Base-by-base conservation (phyloP, 2,113 vertebrate species). In the Lagenorhynchus albirostris region DNA sequence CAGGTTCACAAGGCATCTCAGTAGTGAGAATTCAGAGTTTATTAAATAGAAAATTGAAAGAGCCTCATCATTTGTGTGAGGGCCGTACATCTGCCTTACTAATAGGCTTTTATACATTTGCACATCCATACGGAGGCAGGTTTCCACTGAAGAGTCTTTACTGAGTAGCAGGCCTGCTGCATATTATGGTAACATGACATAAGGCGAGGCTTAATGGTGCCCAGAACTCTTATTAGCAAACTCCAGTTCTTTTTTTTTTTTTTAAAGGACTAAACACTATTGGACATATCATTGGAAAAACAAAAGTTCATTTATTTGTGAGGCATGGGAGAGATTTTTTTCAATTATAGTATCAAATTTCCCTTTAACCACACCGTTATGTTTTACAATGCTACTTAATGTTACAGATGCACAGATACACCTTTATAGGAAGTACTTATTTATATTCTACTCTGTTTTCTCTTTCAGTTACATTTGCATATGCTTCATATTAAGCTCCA, bases 401-500 rank as follows among this genome's bases (percentile, higher is more conserved):
- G 71, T 92, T 79, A 71, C 15, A 79, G 70, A 88, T 89, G 2
- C 47, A 5, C 10, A 95, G 11, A 96, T 83, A 47, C 25, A 4
- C 0, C 77, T 33, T 95, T 70, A 70, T 14, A 91, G 74, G 1
- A 23, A 67, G 81, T 41, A 71, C 26, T 38, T 77, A 50, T 94
- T 95, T 92, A 74, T 86, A 98, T 93, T 97, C 87, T 63, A 33
- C 3, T 95, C 79, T 73, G 33, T 33, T 93, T 94, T 95, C 36
- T 47, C 50, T 96, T 97, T 92, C 21, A 77, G 23, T 83, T 95
- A 74, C 31, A 85, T 98, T 96, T 97, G 26, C 74, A 97, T 41
- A 53, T 13, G 33, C 63, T 98, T 97, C 53, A 79, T 20, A 95
- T 89, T 85, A 94, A 96, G 44, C 63, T 29, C 62, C 90, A 95